Evolutionary conservation across 2,888 invertebrate species (phyloP), one percentile per base, ranked within the genome.

Genomic region (Thymelicus sylvestris): DNA sequence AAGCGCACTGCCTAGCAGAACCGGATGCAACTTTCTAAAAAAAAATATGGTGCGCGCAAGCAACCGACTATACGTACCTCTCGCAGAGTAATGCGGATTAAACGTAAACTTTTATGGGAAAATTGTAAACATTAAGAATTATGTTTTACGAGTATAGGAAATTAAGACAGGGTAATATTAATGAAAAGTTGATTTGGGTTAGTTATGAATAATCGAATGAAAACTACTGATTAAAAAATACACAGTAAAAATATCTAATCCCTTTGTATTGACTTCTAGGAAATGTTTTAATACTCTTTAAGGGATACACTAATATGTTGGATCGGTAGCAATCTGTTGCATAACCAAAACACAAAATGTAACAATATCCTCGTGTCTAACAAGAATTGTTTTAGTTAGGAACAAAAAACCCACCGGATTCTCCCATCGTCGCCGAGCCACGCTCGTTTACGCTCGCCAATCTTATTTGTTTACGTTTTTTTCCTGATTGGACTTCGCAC

Each of bases 11-110:
- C 84, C 88, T 86, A 83, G 82, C 75, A 81, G 75, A 75, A 79
- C 91, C 93, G 93, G 93, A 93, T 92, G 85, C 88, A 78, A 92
- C 93, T 93, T 93, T 93, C 93, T 93, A 93, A 93, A 92, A 41
- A 24, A 52, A 92, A 91, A 90, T 88, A 87, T 86, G 85, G 86
- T 85, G 84, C 83, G 87, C 85, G 83, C 83, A 73, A 76, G 73
- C 74, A 74, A 65, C 74, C 74, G 74, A 71, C 66, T 71, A n/a
- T n/a, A 0, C 19, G 19, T 19, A 38, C 64, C 69, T 69, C 63
- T 55, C 57, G 44, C 13, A 15, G 19, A 15, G 69, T 47, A 57
- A 19, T 39, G 70, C 47, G 60, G 65, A 48, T 64, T 64, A 41
- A 41, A 64, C 44, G 31, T 69, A 59, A 48, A 31, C 10, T 62